Base-by-base conservation (phyloP, 2,113 vertebrate genomes). In the Rana temporaria region DNA sequence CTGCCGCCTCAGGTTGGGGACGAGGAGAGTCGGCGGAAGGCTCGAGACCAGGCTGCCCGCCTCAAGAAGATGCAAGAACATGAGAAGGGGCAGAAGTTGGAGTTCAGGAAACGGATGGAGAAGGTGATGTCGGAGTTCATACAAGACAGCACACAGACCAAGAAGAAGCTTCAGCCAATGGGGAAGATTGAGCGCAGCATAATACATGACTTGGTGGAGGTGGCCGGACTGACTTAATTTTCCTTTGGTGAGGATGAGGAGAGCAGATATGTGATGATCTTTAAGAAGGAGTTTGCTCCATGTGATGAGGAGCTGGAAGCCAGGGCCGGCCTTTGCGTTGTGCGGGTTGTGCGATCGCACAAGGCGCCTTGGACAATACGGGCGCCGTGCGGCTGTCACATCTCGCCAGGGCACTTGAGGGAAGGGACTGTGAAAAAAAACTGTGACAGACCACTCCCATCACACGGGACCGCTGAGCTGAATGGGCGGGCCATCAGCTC, bases 221-320 rank as follows among this genome's bases (percentile, higher is more conserved):
- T 97, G 24, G 96, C 96, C 0, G 96, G 96, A 15, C 89, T 97
- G 84, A 93, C 96, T 1, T 97, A 96, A 1, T 97, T 97, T 86
- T 97, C 96, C 1, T 97, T 97, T 0, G 96, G 96, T 0, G 96
- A 97, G 38, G 96, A 97, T 1, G 96, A 97, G 53, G 96, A 97
- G 69, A 95, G 93, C 82, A 92, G 96, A 78, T 97, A 97, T 0
- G 95, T 98, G 57, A 96, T 97, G 95, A 91, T 98, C 74, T 98
- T 97, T 77, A 98, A 98, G 88, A 97, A 97, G 96, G 96, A 97
- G 86, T 97, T 97, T 79, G 95, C 96, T 1, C 96, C 96, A 0
- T 96, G 93, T 1, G 96, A 97, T 74, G 96, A 97, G 76, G 96
- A 97, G n/a, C n/a, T n/a, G n/a, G n/a, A n/a, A n/a, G n/a, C n/a